Conservation (phyloP, 2,888 invertebrate genomes). For the Hartigia nigra region DNA sequence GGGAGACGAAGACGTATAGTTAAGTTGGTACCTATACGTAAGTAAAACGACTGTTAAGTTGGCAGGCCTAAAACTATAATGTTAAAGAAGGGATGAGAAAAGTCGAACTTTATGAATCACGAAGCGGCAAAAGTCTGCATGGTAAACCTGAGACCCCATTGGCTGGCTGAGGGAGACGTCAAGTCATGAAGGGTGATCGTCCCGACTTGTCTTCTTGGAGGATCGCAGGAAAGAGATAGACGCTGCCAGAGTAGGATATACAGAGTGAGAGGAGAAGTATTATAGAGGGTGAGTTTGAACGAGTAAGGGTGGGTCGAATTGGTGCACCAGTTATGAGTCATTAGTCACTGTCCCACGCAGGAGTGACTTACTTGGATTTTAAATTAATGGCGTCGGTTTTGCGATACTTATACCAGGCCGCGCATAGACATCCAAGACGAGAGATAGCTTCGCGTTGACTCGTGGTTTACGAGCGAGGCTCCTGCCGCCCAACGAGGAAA, state of each 20-base stretch:
- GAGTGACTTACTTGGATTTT: slow-evolving; percentile 54
- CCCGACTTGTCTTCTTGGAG: slow-evolving; percentile 2
- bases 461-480: slow-evolving; percentile 8
- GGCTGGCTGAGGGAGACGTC: background rate
- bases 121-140: slow-evolving; percentile 8
- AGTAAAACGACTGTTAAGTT: background rate
- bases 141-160: background rate
- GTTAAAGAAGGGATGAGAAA: slow-evolving; percentile 14
- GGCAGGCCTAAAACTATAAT: background rate
- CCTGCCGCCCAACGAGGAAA: slow-evolving; percentile 1
- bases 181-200: background rate
- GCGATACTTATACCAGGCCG: slow-evolving; percentile 39
- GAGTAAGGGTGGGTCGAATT: slow-evolving; percentile 2
- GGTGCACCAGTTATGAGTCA: slow-evolving; percentile 38
- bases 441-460: slow-evolving; percentile 6
- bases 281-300: background rate
- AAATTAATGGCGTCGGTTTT: slow-evolving; percentile 55
- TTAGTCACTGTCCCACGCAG: slow-evolving; percentile 58
- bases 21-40: background rate
- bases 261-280: background rate
- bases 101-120: slow-evolving; percentile 25
- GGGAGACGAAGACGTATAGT: background rate
- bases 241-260: background rate
- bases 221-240: background rate
- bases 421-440: background rate